Evolutionary conservation across 2,797 vertebrate genomes (phyloP).

Genomic region (Mus minutoides): DNA sequence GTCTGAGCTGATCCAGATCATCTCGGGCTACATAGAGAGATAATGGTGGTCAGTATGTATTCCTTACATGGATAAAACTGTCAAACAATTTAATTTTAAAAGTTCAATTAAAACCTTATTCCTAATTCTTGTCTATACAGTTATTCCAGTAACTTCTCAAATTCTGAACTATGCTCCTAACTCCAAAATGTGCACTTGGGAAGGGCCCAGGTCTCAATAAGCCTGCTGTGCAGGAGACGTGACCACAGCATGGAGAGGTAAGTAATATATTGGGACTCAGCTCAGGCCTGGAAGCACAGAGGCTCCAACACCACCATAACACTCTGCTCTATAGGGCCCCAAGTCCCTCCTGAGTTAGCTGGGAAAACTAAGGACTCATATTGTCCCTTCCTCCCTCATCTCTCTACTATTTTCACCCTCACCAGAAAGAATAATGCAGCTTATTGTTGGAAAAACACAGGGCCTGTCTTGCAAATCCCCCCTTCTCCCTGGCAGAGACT

Average conservation of each 20-base stretch:
- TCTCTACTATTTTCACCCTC: background rate
- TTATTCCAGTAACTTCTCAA: background rate
- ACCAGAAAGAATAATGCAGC: background rate
- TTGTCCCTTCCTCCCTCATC: background rate
- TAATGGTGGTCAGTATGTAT: background rate
- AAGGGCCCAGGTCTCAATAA: background rate
- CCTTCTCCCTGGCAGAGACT: background rate
- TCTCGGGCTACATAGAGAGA: background rate
- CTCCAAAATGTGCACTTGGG: background rate
- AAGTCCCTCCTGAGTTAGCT: background rate
- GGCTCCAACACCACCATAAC: background rate
- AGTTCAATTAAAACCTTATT: background rate
- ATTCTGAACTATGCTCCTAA: background rate
- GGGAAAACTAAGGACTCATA: background rate
- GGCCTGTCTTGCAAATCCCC: background rate
- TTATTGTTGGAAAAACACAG: background rate
- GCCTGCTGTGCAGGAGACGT: background rate
- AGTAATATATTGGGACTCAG: background rate
- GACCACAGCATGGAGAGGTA: background rate
- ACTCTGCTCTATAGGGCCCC: background rate
- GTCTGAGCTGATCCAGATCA: background rate
- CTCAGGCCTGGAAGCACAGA: background rate
- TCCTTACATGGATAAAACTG: background rate
- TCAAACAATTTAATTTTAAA: background rate
- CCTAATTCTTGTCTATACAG: background rate